These are phyloP conservation scores for Pagrus major DNA, from an alignment of 2,113 vertebrate genomes.

Conservation along the genomic window DNA sequence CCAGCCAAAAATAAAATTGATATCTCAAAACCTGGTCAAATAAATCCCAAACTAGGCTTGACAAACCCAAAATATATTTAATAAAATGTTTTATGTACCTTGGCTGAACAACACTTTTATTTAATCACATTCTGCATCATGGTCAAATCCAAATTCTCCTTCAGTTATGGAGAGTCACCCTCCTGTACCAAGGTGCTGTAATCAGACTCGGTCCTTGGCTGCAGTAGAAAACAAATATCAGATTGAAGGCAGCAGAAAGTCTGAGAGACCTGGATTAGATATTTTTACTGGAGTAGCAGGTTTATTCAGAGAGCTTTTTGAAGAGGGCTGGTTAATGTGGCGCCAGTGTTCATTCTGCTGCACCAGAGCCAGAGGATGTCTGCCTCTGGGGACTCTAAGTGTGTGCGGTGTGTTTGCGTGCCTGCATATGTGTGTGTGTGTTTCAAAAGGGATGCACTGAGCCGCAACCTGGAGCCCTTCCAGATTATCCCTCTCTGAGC, in stretches of 20 bases:
- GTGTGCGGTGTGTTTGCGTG: slow-evolving; percentile 9
- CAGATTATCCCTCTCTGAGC: slow-evolving; percentile 62
- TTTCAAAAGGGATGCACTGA: slow-evolving; percentile 55
- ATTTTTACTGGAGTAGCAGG: slow-evolving; percentile 57
- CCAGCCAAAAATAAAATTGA: not conserved
- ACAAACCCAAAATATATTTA: not conserved
- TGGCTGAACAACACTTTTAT: not conserved
- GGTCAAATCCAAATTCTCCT: slow-evolving; percentile 3
- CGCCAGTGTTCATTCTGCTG: slow-evolving; percentile 58
- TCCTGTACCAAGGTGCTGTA: not conserved
- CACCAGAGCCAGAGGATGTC: slow-evolving; percentile 55
- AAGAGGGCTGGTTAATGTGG: slow-evolving; percentile 66
- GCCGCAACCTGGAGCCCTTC: slow-evolving; percentile 53
- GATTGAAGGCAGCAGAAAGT: slow-evolving; percentile 29
- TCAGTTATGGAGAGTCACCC: not conserved
- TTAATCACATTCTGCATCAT: not conserved
- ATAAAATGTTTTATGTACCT: not conserved
- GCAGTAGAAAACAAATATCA: slow-evolving; percentile 30
- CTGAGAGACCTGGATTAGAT: slow-evolving; percentile 46
- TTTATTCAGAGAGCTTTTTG: slow-evolving; percentile 59
- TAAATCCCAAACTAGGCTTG: not conserved
- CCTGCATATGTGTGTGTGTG: slow-evolving; percentile 19
- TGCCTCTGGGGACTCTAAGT: slow-evolving; percentile 33
- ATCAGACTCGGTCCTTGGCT: not conserved
- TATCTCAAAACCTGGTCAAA: not conserved